phyloP scores from a whole-genome alignment of 1,140 invertebrate genomes.

The Epicauta chinensis region DNA sequence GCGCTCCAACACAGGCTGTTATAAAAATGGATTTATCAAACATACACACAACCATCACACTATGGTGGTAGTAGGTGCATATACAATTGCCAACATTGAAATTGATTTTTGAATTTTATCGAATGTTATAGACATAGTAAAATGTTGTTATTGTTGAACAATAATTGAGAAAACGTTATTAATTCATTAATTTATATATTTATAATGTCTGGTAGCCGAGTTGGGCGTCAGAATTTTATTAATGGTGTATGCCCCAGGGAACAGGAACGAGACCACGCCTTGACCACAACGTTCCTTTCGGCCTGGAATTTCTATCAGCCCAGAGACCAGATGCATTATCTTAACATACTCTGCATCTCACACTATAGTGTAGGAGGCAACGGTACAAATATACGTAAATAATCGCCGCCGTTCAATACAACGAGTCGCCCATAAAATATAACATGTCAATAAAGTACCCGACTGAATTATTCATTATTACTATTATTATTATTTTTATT shows the following conservation, averaged over 20 bases:
- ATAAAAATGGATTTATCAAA: conserved; percentile 16
- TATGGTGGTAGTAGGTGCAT: too few relatives aligned
- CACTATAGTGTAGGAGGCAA: conserved; percentile 21
- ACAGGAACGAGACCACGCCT: conserved; percentile 29
- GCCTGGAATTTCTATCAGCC: conserved; percentile 24
- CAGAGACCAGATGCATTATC: conserved; percentile 24
- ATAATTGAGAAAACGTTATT: conserved; percentile 20
- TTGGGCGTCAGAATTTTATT: conserved; percentile 35
- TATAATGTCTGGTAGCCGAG: conserved; percentile 30
- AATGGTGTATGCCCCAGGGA: conserved; percentile 29
- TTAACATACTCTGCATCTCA: neutral
- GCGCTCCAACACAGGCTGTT: conserved; percentile 3
- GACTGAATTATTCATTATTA: conserved; percentile 19
- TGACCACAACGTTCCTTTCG: conserved; percentile 17
- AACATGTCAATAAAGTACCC: conserved; percentile 21
- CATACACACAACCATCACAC: too few relatives aligned
- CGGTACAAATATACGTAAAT: conserved; percentile 18
- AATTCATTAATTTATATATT: conserved; percentile 37
- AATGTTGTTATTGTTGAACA: neutral
- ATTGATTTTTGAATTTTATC: too few relatives aligned
- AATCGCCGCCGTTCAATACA: conserved; percentile 18
- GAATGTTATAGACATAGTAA: too few relatives aligned
- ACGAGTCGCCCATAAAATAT: conserved; percentile 20
- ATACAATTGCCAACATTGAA: too few relatives aligned
- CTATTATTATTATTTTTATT: too few relatives aligned